Evolutionary conservation across 1,140 invertebrate species (phyloP).

Genomic region (Hormaphis cornu): DNA sequence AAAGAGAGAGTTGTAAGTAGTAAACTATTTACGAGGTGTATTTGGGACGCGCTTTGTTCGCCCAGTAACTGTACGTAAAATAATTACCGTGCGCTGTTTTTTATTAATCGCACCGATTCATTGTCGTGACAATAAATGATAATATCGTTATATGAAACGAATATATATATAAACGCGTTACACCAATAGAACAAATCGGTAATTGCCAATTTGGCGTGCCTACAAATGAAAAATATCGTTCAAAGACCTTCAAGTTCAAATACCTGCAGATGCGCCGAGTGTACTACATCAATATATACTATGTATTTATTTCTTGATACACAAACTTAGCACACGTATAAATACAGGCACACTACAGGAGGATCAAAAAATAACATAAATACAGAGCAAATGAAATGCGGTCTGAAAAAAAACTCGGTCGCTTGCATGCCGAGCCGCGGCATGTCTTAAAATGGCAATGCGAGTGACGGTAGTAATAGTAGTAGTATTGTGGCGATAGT

Average conservation of each 20-base stretch:
- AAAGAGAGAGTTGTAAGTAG: too few relatives aligned
- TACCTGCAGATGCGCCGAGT: constrained; percentile 4
- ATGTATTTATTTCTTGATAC: background rate
- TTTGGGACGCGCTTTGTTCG: background rate
- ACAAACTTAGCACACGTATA: background rate
- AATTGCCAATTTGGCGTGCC: constrained; percentile 15
- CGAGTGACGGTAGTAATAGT: background rate
- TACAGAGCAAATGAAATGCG: background rate
- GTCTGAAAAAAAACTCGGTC: constrained; percentile 8
- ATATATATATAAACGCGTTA: background rate
- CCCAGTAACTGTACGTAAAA: background rate
- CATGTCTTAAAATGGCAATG: constrained; percentile 32
- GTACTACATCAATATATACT: background rate
- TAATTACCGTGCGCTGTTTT: background rate
- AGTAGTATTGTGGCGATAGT: constrained; percentile 13
- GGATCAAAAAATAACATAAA: background rate
- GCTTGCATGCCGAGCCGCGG: background rate
- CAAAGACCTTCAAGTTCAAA: constrained; percentile 24
- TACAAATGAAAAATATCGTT: constrained; percentile 19
- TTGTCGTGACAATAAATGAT: background rate
- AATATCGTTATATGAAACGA: constrained; percentile 9
- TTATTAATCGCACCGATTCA: background rate
- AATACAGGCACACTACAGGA: background rate
- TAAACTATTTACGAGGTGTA: too few relatives aligned
- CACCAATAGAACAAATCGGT: constrained; percentile 16